Base-by-base conservation (phyloP, 1,140 invertebrate genomes). In the Phthorimaea operculella region DNA sequence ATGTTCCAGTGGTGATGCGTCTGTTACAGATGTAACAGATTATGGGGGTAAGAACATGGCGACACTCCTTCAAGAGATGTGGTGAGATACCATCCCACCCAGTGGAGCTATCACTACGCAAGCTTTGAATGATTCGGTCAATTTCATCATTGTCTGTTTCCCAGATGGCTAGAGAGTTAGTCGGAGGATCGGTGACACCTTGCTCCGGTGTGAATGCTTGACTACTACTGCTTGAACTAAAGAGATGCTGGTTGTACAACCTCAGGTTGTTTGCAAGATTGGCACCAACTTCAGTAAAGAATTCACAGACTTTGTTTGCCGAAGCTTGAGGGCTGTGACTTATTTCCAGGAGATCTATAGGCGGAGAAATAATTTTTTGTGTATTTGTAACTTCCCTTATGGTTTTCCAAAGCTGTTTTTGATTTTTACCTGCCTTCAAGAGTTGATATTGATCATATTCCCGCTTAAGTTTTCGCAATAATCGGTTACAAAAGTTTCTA, bases 401-500 rank as follows among this genome's bases (percentile, higher is more conserved):
- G 11, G 48, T 18, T 12, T 50, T 21, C 48, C 48, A 50, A n/a
- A 14, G 18, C 9, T 21, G 10, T 14, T 50, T 50, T 11, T 12
- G 8, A 50, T 50, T 50, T 21, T 50, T 50, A 11, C 10, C 21
- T 10, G 17, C 17, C 14, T 50, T 50, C 18, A 14, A 11, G 15
- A 50, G 17, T 14, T 28, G 10, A 10, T 48, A 12, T 21, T 15
- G 8, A 28, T 50, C 48, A 33, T 50, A 28, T 21, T 21, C 17
- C n/a, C 17, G 10, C 11, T 50, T 50, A 5, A 50, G 11, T 28
- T 28, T 50, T 15, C 21, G 8, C 11, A 50, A 14, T 6, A 50
- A 12, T 11, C 9, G 11, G n/a, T 50, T 50, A 33, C 48, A 50
- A 18, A 28, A 50, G 18, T 50, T 50, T 50, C 48, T 21, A 14